Base-by-base conservation (phyloP, 1,140 invertebrate species). In the Drosophila malerkotliana region DNA sequence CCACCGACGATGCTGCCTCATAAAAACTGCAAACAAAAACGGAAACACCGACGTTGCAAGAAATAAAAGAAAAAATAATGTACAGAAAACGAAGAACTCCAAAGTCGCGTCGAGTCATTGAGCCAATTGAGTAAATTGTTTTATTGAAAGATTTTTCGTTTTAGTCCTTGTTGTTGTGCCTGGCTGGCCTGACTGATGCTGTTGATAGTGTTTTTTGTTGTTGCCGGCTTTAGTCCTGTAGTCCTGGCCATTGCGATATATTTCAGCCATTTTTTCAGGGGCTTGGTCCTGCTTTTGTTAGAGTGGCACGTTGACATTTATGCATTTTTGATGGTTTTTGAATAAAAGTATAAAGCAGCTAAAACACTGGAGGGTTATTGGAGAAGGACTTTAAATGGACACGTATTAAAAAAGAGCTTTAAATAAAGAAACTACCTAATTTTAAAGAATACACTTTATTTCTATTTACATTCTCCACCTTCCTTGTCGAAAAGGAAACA, bases 81-180 rank as follows among this genome's bases (percentile, higher is more conserved):
- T 37, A 49, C 44, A 18, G 45, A 57, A 60, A 44, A 63, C 37
- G 32, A 44, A 49, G 32, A 63, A 57, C 63, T 45, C 37, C 57
- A 73, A 73, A 78, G 77, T 87, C 77, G 64, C 73, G 82, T 67
- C 81, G 81, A 85, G 81, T 85, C 81, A 85, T 85, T 85, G 81
- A 85, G 81, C 81, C 81, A 85, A 85, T 85, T 85, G 81, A 87
- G 82, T 85, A 85, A 85, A 85, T 85, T 85, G 81, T 85, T 85
- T 85, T 85, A 85, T 85, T 85, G 81, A 85, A 85, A 85, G 81
- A 85, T 87, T 85, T 85, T 85, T 75, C 72, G 52, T 64, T 51
- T 60, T 77, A 63, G 80, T 77, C 72, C 61, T 77, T 82, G 74
- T 78, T 51, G 63, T 60, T 76, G 73, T 60, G 54, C 62, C 51